A percentile compares a stretch with the other conserved stretches of the same genome.
Evolutionary conservation across 2,113 vertebrate species (phyloP).

Genomic region (Arvicanthis niloticus): DNA sequence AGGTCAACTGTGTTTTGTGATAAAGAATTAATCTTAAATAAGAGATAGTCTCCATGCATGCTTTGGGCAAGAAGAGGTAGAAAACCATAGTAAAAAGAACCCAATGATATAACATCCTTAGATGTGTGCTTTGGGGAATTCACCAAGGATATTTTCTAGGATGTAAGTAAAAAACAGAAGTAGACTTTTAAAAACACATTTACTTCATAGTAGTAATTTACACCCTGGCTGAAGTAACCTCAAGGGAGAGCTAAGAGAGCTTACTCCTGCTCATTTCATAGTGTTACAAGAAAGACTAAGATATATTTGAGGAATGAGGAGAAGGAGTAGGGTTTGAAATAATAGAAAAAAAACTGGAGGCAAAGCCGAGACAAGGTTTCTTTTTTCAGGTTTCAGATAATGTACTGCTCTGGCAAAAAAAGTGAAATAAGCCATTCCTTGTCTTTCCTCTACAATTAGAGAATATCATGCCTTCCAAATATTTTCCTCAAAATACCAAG

Average conservation of each 20-base stretch:
- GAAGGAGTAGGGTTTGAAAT: not conserved
- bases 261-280: not conserved
- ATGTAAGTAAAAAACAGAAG: not conserved
- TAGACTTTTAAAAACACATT: not conserved
- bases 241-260: accelerated
- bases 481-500: not conserved
- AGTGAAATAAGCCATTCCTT: not conserved
- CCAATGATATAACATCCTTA: not conserved
- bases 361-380: not conserved
- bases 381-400: not conserved
- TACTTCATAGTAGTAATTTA: not conserved
- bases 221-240: not conserved
- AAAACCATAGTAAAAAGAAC: not conserved
- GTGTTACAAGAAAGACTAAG: not conserved
- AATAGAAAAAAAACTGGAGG: not conserved
- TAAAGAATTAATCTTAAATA: not conserved
- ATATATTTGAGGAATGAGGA: not conserved
- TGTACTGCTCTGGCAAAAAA: accelerated
- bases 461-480: not conserved
- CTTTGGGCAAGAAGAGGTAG: not conserved
- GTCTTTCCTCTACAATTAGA: not conserved
- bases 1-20: not conserved
- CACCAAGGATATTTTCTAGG: not conserved
- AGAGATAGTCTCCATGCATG: not conserved
- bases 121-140: not conserved